These are phyloP conservation scores for Drosophila phalerata DNA, from an alignment of 2,888 invertebrate genomes.

Conservation along the genomic window DNA sequence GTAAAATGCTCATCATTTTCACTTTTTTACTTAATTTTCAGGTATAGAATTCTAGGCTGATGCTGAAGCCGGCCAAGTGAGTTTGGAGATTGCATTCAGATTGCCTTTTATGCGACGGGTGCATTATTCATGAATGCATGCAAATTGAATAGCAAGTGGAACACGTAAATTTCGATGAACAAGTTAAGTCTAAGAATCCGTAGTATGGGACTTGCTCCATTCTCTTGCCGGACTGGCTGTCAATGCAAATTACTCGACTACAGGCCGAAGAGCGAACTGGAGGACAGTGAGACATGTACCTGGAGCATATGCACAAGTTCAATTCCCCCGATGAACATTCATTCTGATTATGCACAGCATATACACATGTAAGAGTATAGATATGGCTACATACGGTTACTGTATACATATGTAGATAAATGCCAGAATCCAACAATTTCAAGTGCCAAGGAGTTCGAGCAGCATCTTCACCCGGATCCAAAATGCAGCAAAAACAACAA, in stretches of 20 bases:
- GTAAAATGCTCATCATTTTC: not conserved
- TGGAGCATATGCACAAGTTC: slow-evolving; percentile 69
- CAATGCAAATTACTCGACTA: slow-evolving; percentile 63
- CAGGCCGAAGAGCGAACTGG: slow-evolving; percentile 1
- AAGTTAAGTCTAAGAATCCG: not conserved
- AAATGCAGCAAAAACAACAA: slow-evolving; percentile 29
- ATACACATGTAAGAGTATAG: slow-evolving; percentile 19
- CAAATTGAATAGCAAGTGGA: slow-evolving; percentile 82
- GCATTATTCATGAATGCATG: slow-evolving; percentile 83
- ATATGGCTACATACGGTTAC: slow-evolving; percentile 1
- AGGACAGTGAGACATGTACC: slow-evolving; percentile 22
- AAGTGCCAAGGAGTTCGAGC: slow-evolving; percentile 29
- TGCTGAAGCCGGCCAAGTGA: not conserved
- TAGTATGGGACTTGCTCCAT: slow-evolving; percentile 31
- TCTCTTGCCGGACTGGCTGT: slow-evolving; percentile 53
- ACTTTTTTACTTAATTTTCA: slow-evolving; percentile 13
- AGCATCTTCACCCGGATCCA: slow-evolving; percentile 20
- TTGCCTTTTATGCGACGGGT: slow-evolving; percentile 64
- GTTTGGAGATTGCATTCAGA: slow-evolving; percentile 38
- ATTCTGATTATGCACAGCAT: slow-evolving; percentile 83
- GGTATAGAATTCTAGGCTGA: slow-evolving; percentile 32
- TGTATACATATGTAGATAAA: slow-evolving; percentile 44
- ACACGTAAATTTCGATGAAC: slow-evolving; percentile 49
- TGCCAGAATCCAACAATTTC: slow-evolving; percentile 22
- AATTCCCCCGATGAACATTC: slow-evolving; percentile 84